Percentiles rank a stretch among this genome's conserved stretches.
Evolutionary conservation across 2,113 vertebrate genomes (phyloP).

Genomic region (Tauraco erythrolophus): DNA sequence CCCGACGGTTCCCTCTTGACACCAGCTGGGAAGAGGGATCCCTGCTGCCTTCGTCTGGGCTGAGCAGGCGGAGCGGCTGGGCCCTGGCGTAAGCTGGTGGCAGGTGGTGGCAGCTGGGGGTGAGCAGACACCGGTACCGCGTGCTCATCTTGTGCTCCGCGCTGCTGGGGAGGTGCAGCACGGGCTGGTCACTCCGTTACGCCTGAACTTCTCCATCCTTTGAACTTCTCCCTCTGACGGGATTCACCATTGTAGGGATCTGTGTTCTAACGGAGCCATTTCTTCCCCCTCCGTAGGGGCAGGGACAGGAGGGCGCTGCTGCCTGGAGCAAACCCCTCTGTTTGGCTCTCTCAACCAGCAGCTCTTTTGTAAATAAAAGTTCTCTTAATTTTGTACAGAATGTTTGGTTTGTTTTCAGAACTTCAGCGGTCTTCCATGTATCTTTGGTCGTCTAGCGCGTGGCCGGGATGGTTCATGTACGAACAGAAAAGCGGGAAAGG

Average conservation of each 20-base stretch:
- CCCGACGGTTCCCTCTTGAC: background rate
- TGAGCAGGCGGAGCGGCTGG: too few relatives aligned
- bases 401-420: background rate
- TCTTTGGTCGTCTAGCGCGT: rapidly evolving
- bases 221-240: background rate
- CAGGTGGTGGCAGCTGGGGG: too few relatives aligned
- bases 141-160: rapidly evolving
- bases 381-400: background rate
- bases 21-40: background rate
- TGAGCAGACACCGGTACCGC: too few relatives aligned
- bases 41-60: background rate
- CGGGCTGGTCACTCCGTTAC: background rate
- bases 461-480: rapidly evolving
- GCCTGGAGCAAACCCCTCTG: background rate
- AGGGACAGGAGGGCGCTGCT: background rate
- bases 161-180: background rate
- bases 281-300: background rate
- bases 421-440: rapidly evolving
- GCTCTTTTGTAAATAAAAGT: constrained; percentile 40
- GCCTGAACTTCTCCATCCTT: background rate
- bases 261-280: rapidly evolving
- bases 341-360: background rate
- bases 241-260: rapidly evolving
- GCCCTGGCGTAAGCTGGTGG: too few relatives aligned
- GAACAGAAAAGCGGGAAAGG: background rate